phyloP scores from a whole-genome alignment of 2,888 invertebrate species.

The Oscheius myriophilus region DNA sequence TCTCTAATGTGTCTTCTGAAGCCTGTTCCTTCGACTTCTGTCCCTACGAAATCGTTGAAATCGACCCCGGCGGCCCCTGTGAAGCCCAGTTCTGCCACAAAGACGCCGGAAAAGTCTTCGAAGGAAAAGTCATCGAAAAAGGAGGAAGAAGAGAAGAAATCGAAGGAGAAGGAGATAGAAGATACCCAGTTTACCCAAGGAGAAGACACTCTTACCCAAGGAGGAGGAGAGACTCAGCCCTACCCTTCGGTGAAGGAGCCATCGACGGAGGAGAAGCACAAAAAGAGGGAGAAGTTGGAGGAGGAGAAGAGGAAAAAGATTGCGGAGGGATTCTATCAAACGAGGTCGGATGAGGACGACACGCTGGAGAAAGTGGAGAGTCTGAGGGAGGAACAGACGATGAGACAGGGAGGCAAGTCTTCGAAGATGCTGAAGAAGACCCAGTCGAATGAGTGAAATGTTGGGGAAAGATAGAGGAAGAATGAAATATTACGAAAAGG shows the following conservation, averaged over 20 bases:
- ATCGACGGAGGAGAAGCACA: not conserved
- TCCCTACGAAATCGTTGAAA: too few relatives aligned
- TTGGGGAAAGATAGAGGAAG: too few relatives aligned
- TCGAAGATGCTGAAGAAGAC: too few relatives aligned
- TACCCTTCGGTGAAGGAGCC: slow-evolving; percentile 5
- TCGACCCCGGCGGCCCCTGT: too few relatives aligned
- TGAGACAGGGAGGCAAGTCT: not conserved
- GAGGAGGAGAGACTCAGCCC: too few relatives aligned
- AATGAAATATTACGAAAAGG: too few relatives aligned
- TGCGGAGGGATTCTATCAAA: slow-evolving; percentile 9
- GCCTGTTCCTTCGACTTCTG: too few relatives aligned
- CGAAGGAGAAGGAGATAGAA: not conserved
- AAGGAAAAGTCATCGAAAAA: not conserved
- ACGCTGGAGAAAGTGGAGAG: slow-evolving; percentile 7
- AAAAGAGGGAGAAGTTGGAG: slow-evolving; percentile 12
- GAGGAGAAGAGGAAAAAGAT: slow-evolving; percentile 14
- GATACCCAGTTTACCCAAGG: not conserved
- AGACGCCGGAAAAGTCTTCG: too few relatives aligned
- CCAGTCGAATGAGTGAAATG: too few relatives aligned
- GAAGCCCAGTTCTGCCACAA: too few relatives aligned
- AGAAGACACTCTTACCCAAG: too few relatives aligned
- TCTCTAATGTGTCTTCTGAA: too few relatives aligned
- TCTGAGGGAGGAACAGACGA: slow-evolving; percentile 7
- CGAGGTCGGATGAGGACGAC: slow-evolving; percentile 12
- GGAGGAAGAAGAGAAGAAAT: not conserved